Percentiles rank a stretch among this genome's conserved stretches.
Evolutionary conservation across 2,888 invertebrate genomes (phyloP).

Genomic region (Marronus borbonicus): DNA sequence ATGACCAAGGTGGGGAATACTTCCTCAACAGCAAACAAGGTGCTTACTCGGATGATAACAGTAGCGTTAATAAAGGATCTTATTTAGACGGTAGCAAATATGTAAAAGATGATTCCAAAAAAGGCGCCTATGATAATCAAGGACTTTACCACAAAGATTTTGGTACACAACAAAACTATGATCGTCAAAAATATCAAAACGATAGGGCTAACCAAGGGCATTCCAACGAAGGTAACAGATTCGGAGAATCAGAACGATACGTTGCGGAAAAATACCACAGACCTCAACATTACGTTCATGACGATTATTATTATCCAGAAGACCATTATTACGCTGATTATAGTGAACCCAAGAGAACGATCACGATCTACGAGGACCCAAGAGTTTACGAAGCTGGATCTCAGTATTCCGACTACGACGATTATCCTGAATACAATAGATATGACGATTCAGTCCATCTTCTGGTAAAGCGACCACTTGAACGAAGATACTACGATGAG

Average conservation of each 20-base stretch:
- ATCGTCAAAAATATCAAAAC: slow-evolving; percentile 64
- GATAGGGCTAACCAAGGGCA: slow-evolving; percentile 58
- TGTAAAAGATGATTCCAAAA: slow-evolving; percentile 61
- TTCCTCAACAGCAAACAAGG: slow-evolving; percentile 62
- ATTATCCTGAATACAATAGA: slow-evolving; percentile 52
- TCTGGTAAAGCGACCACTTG: slow-evolving; percentile 16
- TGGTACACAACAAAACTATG: slow-evolving; percentile 62
- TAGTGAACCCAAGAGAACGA: slow-evolving; percentile 60
- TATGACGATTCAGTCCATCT: slow-evolving; percentile 47
- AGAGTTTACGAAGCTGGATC: slow-evolving; percentile 54
- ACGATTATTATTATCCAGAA: slow-evolving; percentile 50
- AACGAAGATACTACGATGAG: slow-evolving; percentile 26
- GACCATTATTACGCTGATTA: slow-evolving; percentile 51
- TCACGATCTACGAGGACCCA: slow-evolving; percentile 69
- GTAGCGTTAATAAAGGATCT: slow-evolving; percentile 60
- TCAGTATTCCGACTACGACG: slow-evolving; percentile 31
- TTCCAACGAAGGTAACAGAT: slow-evolving; percentile 56
- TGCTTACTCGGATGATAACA: slow-evolving; percentile 61
- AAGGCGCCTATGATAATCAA: slow-evolving; percentile 64
- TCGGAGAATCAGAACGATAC: slow-evolving; percentile 58
- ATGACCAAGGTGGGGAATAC: slow-evolving; percentile 69
- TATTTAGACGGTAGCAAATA: slow-evolving; percentile 61
- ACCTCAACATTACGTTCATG: slow-evolving; percentile 47
- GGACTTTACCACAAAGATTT: slow-evolving; percentile 63
- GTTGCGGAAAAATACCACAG: slow-evolving; percentile 55